Conservation (phyloP, 2,888 invertebrate genomes). For the Polymixis lichenea region DNA sequence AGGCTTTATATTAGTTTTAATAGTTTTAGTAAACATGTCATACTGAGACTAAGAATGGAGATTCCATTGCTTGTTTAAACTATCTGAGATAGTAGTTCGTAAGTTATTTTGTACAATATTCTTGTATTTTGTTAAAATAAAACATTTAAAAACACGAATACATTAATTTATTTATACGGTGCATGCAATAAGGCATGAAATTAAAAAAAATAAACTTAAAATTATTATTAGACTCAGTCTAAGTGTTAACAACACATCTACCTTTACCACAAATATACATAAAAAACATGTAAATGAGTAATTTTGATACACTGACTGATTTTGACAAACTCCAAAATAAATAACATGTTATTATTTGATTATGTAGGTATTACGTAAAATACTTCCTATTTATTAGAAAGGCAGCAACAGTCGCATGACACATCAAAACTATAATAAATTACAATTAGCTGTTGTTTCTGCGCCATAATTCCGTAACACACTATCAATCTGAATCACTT, state of each 20-base stretch:
- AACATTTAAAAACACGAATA: conserved; percentile 57
- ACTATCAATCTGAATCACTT: too few relatives aligned
- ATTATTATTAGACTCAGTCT: conserved; percentile 49
- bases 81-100: conserved; percentile 76
- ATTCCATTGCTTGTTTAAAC: conserved; percentile 53
- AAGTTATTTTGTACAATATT: conserved; percentile 75
- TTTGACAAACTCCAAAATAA: conserved; percentile 18
- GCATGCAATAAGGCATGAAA: conserved; percentile 22
- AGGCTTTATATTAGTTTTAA: conserved; percentile 61
- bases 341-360: conserved; percentile 6
- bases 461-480: too few relatives aligned
- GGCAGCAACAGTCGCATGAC: too few relatives aligned
- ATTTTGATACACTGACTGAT: conserved; percentile 28
- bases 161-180: conserved; percentile 61
- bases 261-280: conserved; percentile 45
- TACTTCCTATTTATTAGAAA: not conserved
- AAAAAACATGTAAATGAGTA: conserved; percentile 28
- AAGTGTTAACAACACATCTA: conserved; percentile 53
- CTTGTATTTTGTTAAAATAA: conserved; percentile 74
- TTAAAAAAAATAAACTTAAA: conserved; percentile 20
- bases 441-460: conserved; percentile 3
- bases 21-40: conserved; percentile 38
- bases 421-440: conserved; percentile 7
- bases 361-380: not conserved
- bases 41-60: conserved; percentile 47